A percentile compares a stretch with the other conserved stretches of the same genome.
phyloP scores from a whole-genome alignment of 1,140 invertebrate genomes.

The Antheraea pernyi region DNA sequence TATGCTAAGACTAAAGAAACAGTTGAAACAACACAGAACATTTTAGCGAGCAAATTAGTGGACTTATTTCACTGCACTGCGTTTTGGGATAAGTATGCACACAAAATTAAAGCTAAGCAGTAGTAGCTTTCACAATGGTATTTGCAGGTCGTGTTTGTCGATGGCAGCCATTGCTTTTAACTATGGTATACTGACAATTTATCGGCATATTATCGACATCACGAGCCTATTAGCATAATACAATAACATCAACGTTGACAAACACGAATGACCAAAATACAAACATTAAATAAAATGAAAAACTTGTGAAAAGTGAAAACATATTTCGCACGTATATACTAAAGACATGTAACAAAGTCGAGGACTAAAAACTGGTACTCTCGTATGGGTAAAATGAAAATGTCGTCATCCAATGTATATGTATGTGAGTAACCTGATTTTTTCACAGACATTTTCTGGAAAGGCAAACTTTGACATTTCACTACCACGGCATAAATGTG shows the following conservation, averaged over 20 bases:
- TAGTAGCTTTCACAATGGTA: too few relatives aligned
- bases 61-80: too few relatives aligned
- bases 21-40: too few relatives aligned
- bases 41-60: too few relatives aligned
- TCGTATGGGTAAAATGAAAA: background rate
- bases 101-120: too few relatives aligned
- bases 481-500: background rate
- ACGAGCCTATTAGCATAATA: too few relatives aligned
- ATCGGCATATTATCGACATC: too few relatives aligned
- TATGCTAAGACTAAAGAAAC: too few relatives aligned
- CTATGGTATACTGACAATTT: too few relatives aligned
- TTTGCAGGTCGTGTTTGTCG: too few relatives aligned
- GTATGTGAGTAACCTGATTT: background rate
- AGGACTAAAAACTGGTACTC: background rate
- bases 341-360: background rate
- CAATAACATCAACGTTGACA: background rate
- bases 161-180: too few relatives aligned
- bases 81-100: too few relatives aligned
- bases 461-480: constrained; percentile 1
- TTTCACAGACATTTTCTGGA: constrained; percentile 1
- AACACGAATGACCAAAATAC: background rate
- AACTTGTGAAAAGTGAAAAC: background rate
- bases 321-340: background rate
- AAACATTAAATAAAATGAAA: background rate
- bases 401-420: background rate